A percentile compares a stretch with the other conserved stretches of the same genome.
These are phyloP conservation scores for Eilema griseolum DNA, from an alignment of 2,888 invertebrate species.

Conservation along the genomic window DNA sequence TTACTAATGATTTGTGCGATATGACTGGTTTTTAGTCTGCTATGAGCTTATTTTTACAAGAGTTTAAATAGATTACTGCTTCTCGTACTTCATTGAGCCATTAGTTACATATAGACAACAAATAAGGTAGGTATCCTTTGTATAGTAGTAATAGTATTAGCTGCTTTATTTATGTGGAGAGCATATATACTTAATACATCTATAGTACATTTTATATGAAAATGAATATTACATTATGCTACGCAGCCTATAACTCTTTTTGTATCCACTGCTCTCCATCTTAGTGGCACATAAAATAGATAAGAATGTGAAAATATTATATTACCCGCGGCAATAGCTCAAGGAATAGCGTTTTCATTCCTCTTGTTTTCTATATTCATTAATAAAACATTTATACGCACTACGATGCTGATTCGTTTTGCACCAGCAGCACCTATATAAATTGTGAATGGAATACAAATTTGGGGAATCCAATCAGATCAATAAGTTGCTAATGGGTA, in stretches of 20 bases:
- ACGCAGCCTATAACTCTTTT: not conserved
- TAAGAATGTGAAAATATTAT: slow-evolving; percentile 10
- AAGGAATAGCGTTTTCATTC: not conserved
- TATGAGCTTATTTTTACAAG: not conserved
- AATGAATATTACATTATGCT: not conserved
- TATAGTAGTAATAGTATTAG: not conserved
- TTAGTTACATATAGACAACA: not conserved
- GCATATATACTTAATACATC: not conserved
- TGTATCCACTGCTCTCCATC: not conserved
- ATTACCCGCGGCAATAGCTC: not conserved
- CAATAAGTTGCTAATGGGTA: not conserved
- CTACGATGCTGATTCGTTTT: not conserved
- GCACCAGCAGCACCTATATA: not conserved
- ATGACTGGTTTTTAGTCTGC: not conserved
- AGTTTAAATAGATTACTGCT: not conserved
- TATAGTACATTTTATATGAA: not conserved
- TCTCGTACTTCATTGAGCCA: not conserved
- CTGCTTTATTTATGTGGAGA: not conserved
- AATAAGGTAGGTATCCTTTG: not conserved
- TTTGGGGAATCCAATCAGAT: slow-evolving; percentile 16
- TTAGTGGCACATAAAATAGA: not conserved
- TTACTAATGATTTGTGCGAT: not conserved
- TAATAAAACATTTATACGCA: slow-evolving; percentile 10
- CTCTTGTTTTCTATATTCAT: slow-evolving; percentile 9
- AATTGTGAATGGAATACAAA: slow-evolving; percentile 10